Base-by-base conservation (phyloP, 1,140 invertebrate species). In the Drosophila paulistorum region DNA sequence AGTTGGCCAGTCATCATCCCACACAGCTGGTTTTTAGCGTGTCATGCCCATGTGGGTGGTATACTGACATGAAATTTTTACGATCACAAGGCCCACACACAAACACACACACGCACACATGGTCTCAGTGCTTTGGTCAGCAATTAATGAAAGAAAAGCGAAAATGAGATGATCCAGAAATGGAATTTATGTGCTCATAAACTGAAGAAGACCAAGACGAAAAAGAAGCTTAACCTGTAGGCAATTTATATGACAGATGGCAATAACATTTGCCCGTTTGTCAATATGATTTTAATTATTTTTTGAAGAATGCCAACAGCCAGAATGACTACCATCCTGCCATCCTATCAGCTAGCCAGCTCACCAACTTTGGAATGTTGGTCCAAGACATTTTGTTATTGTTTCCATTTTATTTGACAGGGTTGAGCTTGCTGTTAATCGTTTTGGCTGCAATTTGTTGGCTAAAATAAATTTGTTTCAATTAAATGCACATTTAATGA, bases 51-150 rank as follows among this genome's bases (percentile, higher is more conserved):
- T 20, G 45, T 20, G 17, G 17, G 17, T 23, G 17, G 14, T 6
- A 20, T 23, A 48, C 17, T 6, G 45, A 68, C 82, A 81, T 85
- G 74, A 86, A 85, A 79, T 51, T 85, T 85, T 85, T 68, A 85
- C 67, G 75, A 64, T 74, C 74, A 51, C 78, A 20, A 23, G 17
- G 81, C 81, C 80, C 74, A 77, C 76, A 74, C 73, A 68, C 75
- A 45, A 61, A 59, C 65, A 35, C 7, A 35, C 35, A 30, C 35
- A 37, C 35, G 0, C 35, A 37, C 35, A 37, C 35, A 37, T 37
- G 5, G 35, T 11, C 10, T 11, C 35, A 9, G 7, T 5, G 10
- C 61, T 39, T 39, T 13, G 37, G 37, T 13, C 48, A 66, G 82
- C 82, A 85, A 85, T 85, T 85, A 85, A 85, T 82, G 79, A 75